phyloP scores from a whole-genome alignment of 2,888 invertebrate species.

The Yponomeuta malinellus region DNA sequence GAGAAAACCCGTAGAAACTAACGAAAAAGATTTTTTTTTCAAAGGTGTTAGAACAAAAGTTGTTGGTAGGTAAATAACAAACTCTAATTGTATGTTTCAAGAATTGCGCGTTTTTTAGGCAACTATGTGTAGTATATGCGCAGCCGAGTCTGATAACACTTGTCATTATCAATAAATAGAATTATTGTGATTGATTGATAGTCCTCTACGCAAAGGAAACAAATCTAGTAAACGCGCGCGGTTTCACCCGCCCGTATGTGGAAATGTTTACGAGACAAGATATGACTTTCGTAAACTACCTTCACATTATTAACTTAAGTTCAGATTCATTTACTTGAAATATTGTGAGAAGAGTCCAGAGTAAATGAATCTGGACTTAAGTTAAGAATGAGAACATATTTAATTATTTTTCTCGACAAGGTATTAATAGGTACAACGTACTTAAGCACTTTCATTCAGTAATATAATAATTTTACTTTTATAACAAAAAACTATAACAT shows the following conservation, averaged over 20 bases:
- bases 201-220: neutral
- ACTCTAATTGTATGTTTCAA: neutral
- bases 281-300: neutral
- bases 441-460: neutral
- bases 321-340: too few relatives aligned
- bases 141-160: neutral
- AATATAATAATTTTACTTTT: neutral
- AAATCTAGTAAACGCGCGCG: neutral
- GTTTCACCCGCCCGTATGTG: neutral
- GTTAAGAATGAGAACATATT: too few relatives aligned
- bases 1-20: too few relatives aligned
- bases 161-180: neutral
- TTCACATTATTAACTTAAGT: too few relatives aligned
- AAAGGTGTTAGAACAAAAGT: too few relatives aligned
- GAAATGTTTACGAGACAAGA: neutral
- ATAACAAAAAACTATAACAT: slow-evolving; percentile 1
- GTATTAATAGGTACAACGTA: neutral
- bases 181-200: neutral
- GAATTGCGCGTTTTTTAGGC: too few relatives aligned
- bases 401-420: neutral
- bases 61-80: too few relatives aligned
- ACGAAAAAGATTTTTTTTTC: too few relatives aligned
- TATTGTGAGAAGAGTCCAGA: too few relatives aligned
- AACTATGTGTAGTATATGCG: neutral
- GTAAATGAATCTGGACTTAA: too few relatives aligned